These are phyloP conservation scores for Physella acuta DNA, from an alignment of 1,140 invertebrate species.

Conservation along the genomic window DNA sequence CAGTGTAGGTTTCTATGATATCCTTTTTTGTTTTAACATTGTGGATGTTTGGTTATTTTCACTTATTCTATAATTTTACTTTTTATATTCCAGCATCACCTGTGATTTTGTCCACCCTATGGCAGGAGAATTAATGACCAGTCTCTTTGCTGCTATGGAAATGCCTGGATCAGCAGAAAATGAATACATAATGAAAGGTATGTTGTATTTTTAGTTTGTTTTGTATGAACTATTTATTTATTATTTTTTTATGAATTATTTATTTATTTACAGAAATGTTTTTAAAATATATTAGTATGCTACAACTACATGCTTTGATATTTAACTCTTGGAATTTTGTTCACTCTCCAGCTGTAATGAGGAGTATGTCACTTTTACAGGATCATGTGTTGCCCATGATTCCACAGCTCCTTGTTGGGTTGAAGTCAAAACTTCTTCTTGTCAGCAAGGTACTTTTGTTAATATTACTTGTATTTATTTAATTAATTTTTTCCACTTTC, in stretches of 20 bases:
- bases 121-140: slow-evolving; percentile 70
- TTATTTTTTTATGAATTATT: too few relatives aligned
- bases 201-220: not conserved
- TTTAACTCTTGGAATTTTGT: slow-evolving; percentile 26
- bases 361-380: slow-evolving; percentile 80
- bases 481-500: not conserved
- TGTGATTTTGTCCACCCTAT: slow-evolving; percentile 52
- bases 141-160: slow-evolving; percentile 75
- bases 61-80: too few relatives aligned
- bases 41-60: slow-evolving; percentile 1
- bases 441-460: slow-evolving; percentile 71
- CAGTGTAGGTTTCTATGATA: slow-evolving; percentile 44
- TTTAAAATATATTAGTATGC: not conserved
- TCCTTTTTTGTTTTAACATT: not conserved
- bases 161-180: slow-evolving; percentile 82
- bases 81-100: slow-evolving; percentile 64
- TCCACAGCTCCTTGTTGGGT: slow-evolving; percentile 75
- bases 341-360: slow-evolving; percentile 89
- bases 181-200: slow-evolving; percentile 92
- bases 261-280: too few relatives aligned
- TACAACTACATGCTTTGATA: slow-evolving; percentile 1
- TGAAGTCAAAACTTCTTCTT: slow-evolving; percentile 78
- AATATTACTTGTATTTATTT: not conserved
- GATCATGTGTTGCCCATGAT: slow-evolving; percentile 80
- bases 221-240: too few relatives aligned